Evolutionary conservation across 2,888 invertebrate species (phyloP).

Genomic region (Lepas anatifera): DNA sequence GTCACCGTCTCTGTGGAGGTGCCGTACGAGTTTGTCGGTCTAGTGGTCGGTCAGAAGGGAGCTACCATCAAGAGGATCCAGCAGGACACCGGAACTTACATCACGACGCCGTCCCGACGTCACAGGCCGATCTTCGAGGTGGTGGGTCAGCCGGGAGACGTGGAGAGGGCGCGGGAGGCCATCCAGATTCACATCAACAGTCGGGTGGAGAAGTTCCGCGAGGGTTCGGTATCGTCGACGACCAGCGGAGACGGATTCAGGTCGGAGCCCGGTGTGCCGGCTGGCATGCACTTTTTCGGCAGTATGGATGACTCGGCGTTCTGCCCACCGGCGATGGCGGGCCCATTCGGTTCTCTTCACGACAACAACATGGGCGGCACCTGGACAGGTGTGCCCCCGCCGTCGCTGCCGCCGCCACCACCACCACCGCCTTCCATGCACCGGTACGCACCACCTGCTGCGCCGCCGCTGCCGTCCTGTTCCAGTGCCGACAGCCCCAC

Average conservation of each 20-base stretch:
- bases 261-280: constrained; percentile 22
- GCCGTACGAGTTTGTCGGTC: constrained; percentile 95
- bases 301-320: neutral
- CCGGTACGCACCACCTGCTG: constrained; percentile 16
- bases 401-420: constrained; percentile 19
- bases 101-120: constrained; percentile 94
- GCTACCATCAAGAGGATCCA: constrained; percentile 99
- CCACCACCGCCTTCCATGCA: neutral
- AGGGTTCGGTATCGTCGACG: constrained; percentile 18
- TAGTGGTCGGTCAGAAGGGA: constrained; percentile 98
- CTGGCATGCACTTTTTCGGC: constrained; percentile 22
- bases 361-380: constrained; percentile 9
- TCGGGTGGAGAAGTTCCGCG: constrained; percentile 55
- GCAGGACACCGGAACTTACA: constrained; percentile 97
- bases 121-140: constrained; percentile 99
- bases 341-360: constrained; percentile 24
- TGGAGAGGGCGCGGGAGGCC: constrained; percentile 87
- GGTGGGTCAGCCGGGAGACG: constrained; percentile 92
- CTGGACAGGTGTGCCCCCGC: constrained; percentile 14
- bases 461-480: constrained; percentile 3
- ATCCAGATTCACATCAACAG: constrained; percentile 97
- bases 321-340: neutral
- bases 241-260: neutral
- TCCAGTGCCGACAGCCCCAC: too few relatives aligned
- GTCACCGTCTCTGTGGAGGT: constrained; percentile 94